phyloP scores from a whole-genome alignment of 1,140 invertebrate genomes.

The Ptiloglossa arizonensis region DNA sequence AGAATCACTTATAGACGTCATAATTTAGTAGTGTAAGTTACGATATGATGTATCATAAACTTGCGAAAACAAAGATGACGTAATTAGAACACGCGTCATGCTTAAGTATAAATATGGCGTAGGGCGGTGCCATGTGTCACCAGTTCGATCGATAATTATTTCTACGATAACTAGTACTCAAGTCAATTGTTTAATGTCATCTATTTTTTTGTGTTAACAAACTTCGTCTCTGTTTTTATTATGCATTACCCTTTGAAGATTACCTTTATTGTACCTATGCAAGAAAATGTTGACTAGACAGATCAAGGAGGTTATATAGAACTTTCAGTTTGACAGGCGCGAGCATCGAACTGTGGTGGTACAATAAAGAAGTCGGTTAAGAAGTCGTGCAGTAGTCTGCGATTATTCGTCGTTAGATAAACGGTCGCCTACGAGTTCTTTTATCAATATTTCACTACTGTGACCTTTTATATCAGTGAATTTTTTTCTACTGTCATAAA shows the following conservation, averaged over 20 bases:
- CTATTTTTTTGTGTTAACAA: background rate
- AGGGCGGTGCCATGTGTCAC: constrained; percentile 47
- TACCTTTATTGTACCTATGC: background rate
- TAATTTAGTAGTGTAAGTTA: background rate
- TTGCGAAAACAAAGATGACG: constrained; percentile 15
- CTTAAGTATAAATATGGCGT: constrained; percentile 46
- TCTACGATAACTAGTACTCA: background rate
- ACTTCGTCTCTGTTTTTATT: background rate
- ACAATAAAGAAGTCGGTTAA: constrained; percentile 17
- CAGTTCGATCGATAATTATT: constrained; percentile 48
- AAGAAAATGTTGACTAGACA: background rate
- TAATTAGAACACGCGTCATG: constrained; percentile 25
- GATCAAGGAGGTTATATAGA: constrained; percentile 9
- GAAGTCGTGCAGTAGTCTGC: constrained; percentile 39
- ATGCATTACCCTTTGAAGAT: background rate
- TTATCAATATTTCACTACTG: constrained; percentile 4
- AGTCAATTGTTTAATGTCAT: background rate
- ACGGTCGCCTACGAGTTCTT: background rate
- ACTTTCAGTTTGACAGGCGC: constrained; percentile 48
- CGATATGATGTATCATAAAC: background rate
- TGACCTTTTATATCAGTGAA: background rate
- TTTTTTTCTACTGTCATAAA: constrained; percentile 13
- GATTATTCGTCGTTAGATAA: constrained; percentile 16
- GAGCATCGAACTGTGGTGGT: constrained; percentile 25
- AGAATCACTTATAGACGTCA: constrained; percentile 16